These are phyloP conservation scores for Danio tinwini DNA, from an alignment of 2,797 vertebrate genomes.

Conservation along the genomic window DNA sequence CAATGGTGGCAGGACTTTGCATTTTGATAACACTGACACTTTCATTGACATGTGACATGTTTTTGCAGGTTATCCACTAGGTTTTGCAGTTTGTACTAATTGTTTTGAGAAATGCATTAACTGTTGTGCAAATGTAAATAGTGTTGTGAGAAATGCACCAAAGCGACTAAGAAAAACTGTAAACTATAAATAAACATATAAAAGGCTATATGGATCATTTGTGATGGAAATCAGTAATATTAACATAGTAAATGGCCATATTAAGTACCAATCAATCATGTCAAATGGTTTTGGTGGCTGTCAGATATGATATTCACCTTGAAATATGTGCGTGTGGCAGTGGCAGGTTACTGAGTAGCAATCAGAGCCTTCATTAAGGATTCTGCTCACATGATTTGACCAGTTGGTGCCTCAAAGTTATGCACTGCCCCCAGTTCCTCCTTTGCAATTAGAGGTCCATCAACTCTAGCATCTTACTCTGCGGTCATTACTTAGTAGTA, in stretches of 20 bases:
- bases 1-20: no score
- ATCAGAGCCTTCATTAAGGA: constrained; percentile 32
- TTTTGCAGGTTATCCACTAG: no score
- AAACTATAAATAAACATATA: no score
- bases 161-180: no score
- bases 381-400: not conserved
- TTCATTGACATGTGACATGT: no score
- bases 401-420: constrained; percentile 29
- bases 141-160: no score
- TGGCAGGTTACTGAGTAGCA: constrained; percentile 14
- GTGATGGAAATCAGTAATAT: constrained; percentile 2
- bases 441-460: constrained; percentile 53
- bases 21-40: no score
- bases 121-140: no score
- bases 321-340: constrained; percentile 32
- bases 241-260: constrained; percentile 1
- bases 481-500: constrained; percentile 52
- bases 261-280: constrained; percentile 18
- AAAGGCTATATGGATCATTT: no score
- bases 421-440: constrained; percentile 43
- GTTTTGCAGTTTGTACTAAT: no score
- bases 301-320: constrained; percentile 44
- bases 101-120: no score
- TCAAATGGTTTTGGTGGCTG: constrained; percentile 19
- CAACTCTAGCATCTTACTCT: constrained; percentile 28